Percentiles rank a stretch among this genome's conserved stretches.
These are phyloP conservation scores for Cydia fagiglandana DNA, from an alignment of 1,140 invertebrate species.

Conservation along the genomic window DNA sequence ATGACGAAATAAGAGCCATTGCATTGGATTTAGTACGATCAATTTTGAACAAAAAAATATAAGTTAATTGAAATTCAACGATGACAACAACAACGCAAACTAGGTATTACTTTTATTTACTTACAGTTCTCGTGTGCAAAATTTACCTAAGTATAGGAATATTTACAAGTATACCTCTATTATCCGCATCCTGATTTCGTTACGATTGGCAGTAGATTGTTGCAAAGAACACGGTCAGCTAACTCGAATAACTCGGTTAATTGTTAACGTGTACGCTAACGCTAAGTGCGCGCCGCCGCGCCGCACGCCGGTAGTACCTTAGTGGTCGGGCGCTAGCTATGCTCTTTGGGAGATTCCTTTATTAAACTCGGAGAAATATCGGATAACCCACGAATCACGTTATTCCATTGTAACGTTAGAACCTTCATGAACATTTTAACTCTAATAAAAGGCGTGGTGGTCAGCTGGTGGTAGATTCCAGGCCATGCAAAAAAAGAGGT, in stretches of 20 bases:
- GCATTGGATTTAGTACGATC: too few species aligned
- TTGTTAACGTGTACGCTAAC: conserved; percentile 47
- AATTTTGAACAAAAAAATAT: too few species aligned
- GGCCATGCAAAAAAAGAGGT: too few species aligned
- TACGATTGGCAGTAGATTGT: conserved; percentile 35
- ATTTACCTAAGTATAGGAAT: not conserved
- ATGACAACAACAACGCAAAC: too few species aligned
- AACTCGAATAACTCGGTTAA: conserved; percentile 52
- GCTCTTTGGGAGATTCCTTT: conserved; percentile 37
- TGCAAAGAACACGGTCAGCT: conserved; percentile 52
- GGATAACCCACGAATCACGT: not conserved
- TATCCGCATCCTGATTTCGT: conserved; percentile 34
- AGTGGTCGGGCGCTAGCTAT: conserved; percentile 36
- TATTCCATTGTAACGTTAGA: not conserved
- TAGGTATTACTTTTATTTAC: not conserved
- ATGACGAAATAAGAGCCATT: too few species aligned
- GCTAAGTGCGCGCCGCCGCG: conserved; percentile 38
- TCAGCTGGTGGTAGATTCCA: too few species aligned
- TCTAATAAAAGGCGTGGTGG: too few species aligned
- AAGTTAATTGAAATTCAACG: too few species aligned
- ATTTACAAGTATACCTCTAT: conserved; percentile 17
- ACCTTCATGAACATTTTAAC: too few species aligned
- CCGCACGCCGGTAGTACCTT: conserved; percentile 36
- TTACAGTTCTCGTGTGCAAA: not conserved
- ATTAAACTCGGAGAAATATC: conserved; percentile 32